Evolutionary conservation across 2,888 invertebrate species (phyloP).

Genomic region (Dexiosoma caninum): DNA sequence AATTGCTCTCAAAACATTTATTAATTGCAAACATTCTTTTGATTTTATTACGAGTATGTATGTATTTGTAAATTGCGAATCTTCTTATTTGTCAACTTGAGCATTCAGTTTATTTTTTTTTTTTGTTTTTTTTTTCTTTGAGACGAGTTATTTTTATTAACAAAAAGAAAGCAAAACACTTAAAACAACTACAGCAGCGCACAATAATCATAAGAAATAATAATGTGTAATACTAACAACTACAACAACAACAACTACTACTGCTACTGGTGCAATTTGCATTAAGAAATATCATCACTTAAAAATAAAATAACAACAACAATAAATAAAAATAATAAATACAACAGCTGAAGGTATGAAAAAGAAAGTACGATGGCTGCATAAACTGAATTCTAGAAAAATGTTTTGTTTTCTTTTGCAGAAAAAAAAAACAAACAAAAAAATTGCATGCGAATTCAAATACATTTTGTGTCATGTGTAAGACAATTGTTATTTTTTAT

Average conservation of each 20-base stretch:
- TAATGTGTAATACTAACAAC: not conserved
- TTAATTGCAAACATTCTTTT: not conserved
- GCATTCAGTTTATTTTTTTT: too few relatives aligned
- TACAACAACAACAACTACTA: not conserved
- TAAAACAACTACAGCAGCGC: constrained; percentile 42
- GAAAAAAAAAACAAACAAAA: constrained; percentile 22
- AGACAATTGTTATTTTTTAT: constrained; percentile 46
- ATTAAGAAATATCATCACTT: constrained; percentile 57
- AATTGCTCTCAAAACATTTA: too few relatives aligned
- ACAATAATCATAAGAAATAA: constrained; percentile 41
- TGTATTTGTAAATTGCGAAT: not conserved
- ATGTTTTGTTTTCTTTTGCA: constrained; percentile 15
- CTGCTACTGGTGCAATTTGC: constrained; percentile 29
- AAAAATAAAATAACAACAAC: constrained; percentile 24
- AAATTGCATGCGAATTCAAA: constrained; percentile 20
- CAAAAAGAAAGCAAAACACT: constrained; percentile 59
- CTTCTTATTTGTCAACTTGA: not conserved
- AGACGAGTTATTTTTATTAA: not conserved
- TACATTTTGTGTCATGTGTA: constrained; percentile 48
- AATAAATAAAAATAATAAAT: not conserved
- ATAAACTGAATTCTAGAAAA: constrained; percentile 42
- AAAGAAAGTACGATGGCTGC: constrained; percentile 10
- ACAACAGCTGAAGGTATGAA: not conserved
- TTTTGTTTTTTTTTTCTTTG: not conserved
- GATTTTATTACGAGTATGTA: too few relatives aligned